These are phyloP conservation scores for Anastrepha obliqua DNA, from an alignment of 1,140 invertebrate genomes.

Conservation along the genomic window DNA sequence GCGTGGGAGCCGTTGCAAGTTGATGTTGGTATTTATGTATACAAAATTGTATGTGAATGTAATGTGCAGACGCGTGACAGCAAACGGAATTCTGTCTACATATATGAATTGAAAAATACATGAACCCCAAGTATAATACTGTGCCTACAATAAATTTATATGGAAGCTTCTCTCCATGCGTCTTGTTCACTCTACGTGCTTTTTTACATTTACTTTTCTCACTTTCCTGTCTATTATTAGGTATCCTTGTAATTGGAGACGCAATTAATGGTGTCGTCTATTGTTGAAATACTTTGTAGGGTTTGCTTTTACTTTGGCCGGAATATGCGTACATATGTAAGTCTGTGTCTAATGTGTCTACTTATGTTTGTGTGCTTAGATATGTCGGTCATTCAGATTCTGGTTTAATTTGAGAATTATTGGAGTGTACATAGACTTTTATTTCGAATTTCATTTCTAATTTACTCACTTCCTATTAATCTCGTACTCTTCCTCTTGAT, in stretches of 20 bases:
- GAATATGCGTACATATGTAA: no score
- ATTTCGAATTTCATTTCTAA: no score
- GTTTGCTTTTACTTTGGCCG: not conserved
- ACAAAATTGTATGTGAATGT: not conserved
- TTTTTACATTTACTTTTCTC: not conserved
- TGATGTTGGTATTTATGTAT: not conserved
- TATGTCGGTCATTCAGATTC: no score
- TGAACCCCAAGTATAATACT: not conserved
- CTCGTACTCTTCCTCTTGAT: no score
- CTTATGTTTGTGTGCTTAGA: no score
- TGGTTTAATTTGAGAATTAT: no score
- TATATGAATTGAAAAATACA: not conserved
- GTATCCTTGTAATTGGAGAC: not conserved
- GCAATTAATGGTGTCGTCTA: not conserved
- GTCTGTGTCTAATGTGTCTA: no score
- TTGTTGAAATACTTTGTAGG: not conserved
- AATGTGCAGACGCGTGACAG: not conserved
- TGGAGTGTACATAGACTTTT: no score
- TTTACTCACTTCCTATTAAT: no score
- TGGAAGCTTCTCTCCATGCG: not conserved
- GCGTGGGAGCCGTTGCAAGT: not conserved
- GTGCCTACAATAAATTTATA: no score
- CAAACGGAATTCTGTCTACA: not conserved
- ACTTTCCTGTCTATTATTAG: not conserved
- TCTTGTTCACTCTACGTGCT: not conserved